Conservation (phyloP, 2,888 invertebrate species). For the Acanthoscelides obtectus region DNA sequence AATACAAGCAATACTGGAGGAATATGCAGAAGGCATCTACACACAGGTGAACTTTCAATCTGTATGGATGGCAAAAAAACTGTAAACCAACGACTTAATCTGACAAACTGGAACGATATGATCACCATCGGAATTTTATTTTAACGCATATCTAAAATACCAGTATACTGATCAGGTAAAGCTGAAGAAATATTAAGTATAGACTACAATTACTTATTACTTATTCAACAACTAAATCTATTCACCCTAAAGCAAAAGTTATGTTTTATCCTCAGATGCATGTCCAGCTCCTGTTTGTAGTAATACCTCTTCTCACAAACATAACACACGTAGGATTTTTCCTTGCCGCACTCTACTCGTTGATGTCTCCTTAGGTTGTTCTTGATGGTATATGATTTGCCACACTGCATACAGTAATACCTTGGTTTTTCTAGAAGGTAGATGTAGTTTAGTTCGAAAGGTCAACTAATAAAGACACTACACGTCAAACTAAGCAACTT, state of each 20-base stretch:
- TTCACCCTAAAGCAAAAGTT: slow-evolving; percentile 17
- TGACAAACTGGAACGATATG: no score
- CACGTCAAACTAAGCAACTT: background rate
- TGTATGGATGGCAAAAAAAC: no score
- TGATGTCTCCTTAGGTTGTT: slow-evolving; percentile 31
- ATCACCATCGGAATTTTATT: no score
- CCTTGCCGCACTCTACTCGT: slow-evolving; percentile 35
- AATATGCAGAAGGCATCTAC: no score
- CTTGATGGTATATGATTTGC: slow-evolving; percentile 27
- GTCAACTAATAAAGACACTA: background rate
- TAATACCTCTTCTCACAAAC: slow-evolving; percentile 31
- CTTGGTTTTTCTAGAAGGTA: background rate
- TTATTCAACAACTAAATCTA: slow-evolving; percentile 3
- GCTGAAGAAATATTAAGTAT: no score
- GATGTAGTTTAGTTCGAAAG: background rate
- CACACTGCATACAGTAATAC: slow-evolving; percentile 21
- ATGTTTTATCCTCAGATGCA: slow-evolving; percentile 28
- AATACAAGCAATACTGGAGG: no score
- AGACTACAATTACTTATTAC: background rate
- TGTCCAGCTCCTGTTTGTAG: slow-evolving; percentile 33
- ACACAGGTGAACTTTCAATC: no score
- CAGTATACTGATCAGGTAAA: no score
- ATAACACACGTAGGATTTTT: slow-evolving; percentile 30
- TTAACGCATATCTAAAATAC: no score
- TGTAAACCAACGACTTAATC: no score